Conservation (phyloP, 2,888 invertebrate genomes). For the Volucella inflata region DNA sequence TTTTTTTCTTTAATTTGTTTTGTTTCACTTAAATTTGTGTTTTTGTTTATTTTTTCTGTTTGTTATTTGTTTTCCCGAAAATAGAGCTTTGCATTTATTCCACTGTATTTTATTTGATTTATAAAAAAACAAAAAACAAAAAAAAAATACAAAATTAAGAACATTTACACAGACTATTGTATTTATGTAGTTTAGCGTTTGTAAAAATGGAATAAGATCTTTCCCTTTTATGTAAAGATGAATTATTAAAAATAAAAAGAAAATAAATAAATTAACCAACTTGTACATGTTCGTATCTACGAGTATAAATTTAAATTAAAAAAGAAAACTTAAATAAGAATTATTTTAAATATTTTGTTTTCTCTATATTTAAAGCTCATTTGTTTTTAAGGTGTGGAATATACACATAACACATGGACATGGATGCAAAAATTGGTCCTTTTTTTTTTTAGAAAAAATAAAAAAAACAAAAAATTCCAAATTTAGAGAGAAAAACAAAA, state of each 20-base stretch:
- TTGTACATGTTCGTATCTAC: conserved; percentile 69
- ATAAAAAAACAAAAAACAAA: conserved; percentile 34
- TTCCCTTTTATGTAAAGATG: conserved; percentile 26
- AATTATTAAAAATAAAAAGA: conserved; percentile 44
- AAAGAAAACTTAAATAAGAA: conserved; percentile 42
- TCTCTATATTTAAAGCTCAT: conserved; percentile 34
- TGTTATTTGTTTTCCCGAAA: conserved; percentile 25
- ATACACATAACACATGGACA: conserved; percentile 61
- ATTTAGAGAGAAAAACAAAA: conserved; percentile 52
- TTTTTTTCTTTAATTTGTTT: conserved; percentile 62
- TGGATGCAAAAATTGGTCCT: conserved; percentile 52
- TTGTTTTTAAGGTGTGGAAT: conserved; percentile 41
- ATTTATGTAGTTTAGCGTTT: conserved; percentile 45
- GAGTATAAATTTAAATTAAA: conserved; percentile 54
- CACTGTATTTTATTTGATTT: conserved; percentile 23
- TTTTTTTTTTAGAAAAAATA: conserved; percentile 25
- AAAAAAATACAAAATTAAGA: conserved; percentile 43
- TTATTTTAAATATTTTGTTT: conserved; percentile 56
- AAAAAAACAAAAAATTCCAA: conserved; percentile 28
- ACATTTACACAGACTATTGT: conserved; percentile 64
- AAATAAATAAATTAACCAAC: conserved; percentile 73
- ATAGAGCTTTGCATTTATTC: conserved; percentile 52
- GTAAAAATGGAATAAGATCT: conserved; percentile 66
- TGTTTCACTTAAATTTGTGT: conserved; percentile 52
- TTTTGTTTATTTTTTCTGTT: conserved; percentile 47